Evolutionary conservation across 1,140 invertebrate genomes (phyloP).

Genomic region (Penaeus indicus): DNA sequence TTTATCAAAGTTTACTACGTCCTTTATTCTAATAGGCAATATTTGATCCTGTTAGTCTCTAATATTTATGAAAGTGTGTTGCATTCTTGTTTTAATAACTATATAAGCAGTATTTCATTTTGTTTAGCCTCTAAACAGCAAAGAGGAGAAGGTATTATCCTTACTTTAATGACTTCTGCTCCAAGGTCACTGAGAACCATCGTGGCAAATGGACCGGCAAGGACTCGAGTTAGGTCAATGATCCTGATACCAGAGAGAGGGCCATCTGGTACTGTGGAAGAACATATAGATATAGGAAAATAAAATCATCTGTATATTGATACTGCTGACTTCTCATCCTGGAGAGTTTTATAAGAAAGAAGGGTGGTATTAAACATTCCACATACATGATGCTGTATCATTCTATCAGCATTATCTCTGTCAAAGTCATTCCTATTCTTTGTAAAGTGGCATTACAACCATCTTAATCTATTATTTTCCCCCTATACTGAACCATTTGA

Average conservation of each 20-base stretch:
- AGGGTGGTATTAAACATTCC: too few species aligned
- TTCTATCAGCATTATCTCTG: too few species aligned
- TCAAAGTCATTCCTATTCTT: too few species aligned
- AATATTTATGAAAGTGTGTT: too few species aligned
- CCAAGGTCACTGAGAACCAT: slow-evolving; percentile 95
- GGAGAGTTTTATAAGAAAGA: too few species aligned
- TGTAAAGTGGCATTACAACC: too few species aligned
- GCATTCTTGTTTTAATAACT: slow-evolving; percentile 4
- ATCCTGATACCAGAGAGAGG: slow-evolving; percentile 79
- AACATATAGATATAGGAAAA: not conserved
- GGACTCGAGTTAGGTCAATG: slow-evolving; percentile 86
- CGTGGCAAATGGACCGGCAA: slow-evolving; percentile 89
- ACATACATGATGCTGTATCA: too few species aligned
- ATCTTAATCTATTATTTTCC: too few species aligned
- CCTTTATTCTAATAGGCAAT: not conserved
- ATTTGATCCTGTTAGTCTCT: too few species aligned
- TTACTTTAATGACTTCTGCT: slow-evolving; percentile 91
- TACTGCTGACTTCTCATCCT: not conserved
- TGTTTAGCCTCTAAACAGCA: not conserved
- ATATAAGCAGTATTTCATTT: not conserved
- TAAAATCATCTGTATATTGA: not conserved
- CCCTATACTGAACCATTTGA: too few species aligned
- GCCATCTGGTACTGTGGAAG: slow-evolving; percentile 37
- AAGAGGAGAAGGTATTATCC: slow-evolving; percentile 71
- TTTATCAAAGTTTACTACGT: too few species aligned